phyloP scores from a whole-genome alignment of 2,797 vertebrate genomes.

The Halcyon leucocephala region DNA sequence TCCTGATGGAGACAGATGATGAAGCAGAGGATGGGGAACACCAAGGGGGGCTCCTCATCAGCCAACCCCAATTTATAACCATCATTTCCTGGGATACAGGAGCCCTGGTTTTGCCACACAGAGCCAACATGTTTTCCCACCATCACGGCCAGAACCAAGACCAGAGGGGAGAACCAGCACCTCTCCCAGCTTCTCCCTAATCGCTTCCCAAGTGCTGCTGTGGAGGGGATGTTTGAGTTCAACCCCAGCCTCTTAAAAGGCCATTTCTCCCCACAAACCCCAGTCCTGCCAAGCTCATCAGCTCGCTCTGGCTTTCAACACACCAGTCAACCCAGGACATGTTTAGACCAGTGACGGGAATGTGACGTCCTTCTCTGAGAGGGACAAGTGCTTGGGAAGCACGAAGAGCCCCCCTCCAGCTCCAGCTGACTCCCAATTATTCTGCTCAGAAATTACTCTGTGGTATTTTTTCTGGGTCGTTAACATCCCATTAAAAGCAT shows the following conservation, averaged over 20 bases:
- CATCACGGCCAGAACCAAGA: accelerated
- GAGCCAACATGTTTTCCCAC: not conserved
- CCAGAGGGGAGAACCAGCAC: not conserved
- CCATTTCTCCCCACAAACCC: not conserved
- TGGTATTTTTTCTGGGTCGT: not conserved
- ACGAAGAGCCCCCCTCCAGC: not conserved
- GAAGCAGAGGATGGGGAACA: not conserved
- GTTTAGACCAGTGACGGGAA: not conserved
- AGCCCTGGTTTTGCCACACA: not conserved
- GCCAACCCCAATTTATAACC: not conserved
- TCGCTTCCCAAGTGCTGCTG: not conserved
- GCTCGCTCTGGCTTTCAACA: not conserved
- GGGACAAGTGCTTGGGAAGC: not conserved
- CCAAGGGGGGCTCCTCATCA: accelerated
- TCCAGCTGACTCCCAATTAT: not conserved
- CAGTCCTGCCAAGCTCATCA: not conserved
- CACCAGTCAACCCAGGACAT: accelerated
- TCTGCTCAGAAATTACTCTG: not conserved
- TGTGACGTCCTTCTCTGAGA: not conserved
- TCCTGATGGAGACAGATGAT: not conserved
- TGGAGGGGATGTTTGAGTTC: not conserved
- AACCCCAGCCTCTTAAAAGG: not conserved
- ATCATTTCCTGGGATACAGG: not conserved
- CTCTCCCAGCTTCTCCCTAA: not conserved
- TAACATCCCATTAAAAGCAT: not conserved